A percentile compares a stretch with the other conserved stretches of the same genome.
These are phyloP conservation scores for Ciona savignyi DNA, from an alignment of 23 tunicate species.

Conservation along the genomic window DNA sequence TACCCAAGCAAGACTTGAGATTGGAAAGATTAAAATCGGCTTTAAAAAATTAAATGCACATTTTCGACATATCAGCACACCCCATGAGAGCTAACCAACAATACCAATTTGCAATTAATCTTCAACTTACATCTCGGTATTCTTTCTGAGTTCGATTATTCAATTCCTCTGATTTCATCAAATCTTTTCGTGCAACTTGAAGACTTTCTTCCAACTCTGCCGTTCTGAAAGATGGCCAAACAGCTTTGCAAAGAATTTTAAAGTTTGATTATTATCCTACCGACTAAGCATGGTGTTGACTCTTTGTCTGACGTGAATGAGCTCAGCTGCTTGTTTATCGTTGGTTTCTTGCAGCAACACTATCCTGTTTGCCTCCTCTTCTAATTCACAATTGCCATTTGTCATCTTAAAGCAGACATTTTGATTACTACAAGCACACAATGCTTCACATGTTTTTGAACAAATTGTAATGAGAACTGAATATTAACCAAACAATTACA, in stretches of 20 bases:
- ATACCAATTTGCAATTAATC: too few relatives aligned
- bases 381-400: slow-evolving; percentile 39
- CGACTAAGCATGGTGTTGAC: slow-evolving; percentile 21
- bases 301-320: slow-evolving; percentile 51
- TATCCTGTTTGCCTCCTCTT: slow-evolving; percentile 76
- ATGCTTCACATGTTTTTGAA: too few relatives aligned
- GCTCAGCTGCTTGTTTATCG: slow-evolving; percentile 70
- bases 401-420: slow-evolving; percentile 11
- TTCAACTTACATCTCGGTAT: slow-evolving; percentile 44
- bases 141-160: slow-evolving; percentile 72
- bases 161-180: slow-evolving; percentile 72
- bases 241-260: neutral
- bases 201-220: slow-evolving; percentile 62
- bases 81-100: too few relatives aligned
- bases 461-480: too few relatives aligned
- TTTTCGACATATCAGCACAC: too few relatives aligned
- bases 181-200: slow-evolving; percentile 71
- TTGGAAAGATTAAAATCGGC: too few relatives aligned
- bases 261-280: too few relatives aligned
- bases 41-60: too few relatives aligned
- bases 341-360: slow-evolving; percentile 73
- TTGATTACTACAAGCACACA: too few relatives aligned
- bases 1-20: too few relatives aligned
- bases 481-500: too few relatives aligned
- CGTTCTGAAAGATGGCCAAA: slow-evolving; percentile 28